A percentile compares a stretch with the other conserved stretches of the same genome.
Conservation (phyloP, 2,888 invertebrate species). For the Orthonevra nobilis region DNA sequence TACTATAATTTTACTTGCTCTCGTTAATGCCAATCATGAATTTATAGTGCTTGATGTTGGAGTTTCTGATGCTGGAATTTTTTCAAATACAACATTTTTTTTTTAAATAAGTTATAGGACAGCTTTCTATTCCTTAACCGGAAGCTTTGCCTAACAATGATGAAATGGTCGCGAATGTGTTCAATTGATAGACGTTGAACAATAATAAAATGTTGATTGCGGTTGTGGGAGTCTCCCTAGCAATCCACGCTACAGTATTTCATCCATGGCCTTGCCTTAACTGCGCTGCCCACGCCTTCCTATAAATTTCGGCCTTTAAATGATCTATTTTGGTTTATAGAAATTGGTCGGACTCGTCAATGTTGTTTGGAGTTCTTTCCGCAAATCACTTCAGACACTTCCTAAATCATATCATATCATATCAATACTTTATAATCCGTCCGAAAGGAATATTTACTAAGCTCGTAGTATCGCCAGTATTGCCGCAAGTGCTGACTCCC, state of each 20-base stretch:
- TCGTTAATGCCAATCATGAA: neutral
- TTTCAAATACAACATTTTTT: neutral
- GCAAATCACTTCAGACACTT: neutral
- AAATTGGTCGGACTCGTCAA: constrained; percentile 8
- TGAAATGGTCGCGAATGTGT: neutral
- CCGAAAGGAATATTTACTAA: constrained; percentile 6
- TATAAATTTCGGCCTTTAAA: constrained; percentile 9
- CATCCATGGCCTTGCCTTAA: constrained; percentile 4
- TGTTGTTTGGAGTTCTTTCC: constrained; percentile 1
- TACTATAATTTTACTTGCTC: neutral
- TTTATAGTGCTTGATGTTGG: neutral
- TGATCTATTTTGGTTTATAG: neutral
- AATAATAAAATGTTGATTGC: neutral
- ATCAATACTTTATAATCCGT: neutral
- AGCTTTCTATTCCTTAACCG: neutral
- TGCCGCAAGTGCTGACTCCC: neutral
- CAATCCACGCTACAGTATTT: constrained; percentile 1
- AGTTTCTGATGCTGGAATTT: neutral
- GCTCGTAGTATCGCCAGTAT: neutral
- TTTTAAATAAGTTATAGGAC: neutral
- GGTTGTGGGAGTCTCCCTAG: neutral
- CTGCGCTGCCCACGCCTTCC: constrained; percentile 14
- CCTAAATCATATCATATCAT: neutral
- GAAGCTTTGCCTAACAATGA: neutral
- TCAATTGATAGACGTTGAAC: neutral